Evolutionary conservation across 2,888 invertebrate species (phyloP).

Genomic region (Pheosia gnoma): DNA sequence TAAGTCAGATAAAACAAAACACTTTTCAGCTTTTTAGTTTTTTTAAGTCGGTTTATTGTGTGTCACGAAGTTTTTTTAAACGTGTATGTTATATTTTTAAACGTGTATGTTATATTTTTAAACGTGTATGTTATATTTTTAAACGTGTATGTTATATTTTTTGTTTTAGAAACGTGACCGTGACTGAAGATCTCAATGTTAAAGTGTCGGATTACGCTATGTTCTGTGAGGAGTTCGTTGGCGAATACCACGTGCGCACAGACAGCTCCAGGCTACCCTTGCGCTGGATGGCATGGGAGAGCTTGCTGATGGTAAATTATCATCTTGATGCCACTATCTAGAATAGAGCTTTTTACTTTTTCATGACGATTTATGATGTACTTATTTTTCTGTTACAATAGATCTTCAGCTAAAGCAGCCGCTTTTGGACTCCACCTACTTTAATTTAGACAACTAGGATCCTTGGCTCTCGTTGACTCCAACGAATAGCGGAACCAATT

Average conservation of each 20-base stretch:
- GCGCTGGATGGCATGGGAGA: slow-evolving; percentile 98
- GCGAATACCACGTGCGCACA: slow-evolving; percentile 93
- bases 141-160: not conserved
- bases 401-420: too few relatives aligned
- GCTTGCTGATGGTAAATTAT: slow-evolving; percentile 87
- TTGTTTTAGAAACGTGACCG: slow-evolving; percentile 90
- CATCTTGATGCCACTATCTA: not conserved
- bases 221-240: slow-evolving; percentile 90
- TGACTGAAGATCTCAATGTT: slow-evolving; percentile 90
- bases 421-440: too few relatives aligned
- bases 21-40: too few relatives aligned
- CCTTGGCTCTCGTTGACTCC: too few relatives aligned
- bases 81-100: slow-evolving; percentile 52
- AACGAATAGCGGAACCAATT: too few relatives aligned
- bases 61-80: too few relatives aligned
- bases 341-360: not conserved
- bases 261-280: slow-evolving; percentile 93
- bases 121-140: slow-evolving; percentile 82
- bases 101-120: slow-evolving; percentile 77
- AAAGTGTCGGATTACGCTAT: slow-evolving; percentile 94
- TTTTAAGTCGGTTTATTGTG: too few relatives aligned
- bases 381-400: too few relatives aligned
- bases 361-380: not conserved
- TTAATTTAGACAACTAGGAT: too few relatives aligned
- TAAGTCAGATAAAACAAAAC: too few relatives aligned